Conservation (phyloP, 2,888 invertebrate species). For the Macrophya annulata region DNA sequence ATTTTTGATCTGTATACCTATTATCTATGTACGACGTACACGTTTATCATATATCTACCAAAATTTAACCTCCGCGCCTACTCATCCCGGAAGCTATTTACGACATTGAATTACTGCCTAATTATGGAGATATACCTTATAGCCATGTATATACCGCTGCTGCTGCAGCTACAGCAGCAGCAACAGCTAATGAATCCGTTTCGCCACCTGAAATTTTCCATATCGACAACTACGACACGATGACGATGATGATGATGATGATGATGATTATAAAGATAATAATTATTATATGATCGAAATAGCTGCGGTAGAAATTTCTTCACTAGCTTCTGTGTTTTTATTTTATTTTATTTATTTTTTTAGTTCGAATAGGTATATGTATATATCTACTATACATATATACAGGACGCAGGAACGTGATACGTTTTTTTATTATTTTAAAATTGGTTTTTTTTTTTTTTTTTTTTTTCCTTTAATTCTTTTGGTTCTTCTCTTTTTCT, state of each 20-base stretch:
- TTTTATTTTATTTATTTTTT: too few species aligned
- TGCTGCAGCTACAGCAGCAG: too few species aligned
- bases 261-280: background rate
- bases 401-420: too few species aligned
- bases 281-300: constrained; percentile 9
- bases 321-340: too few species aligned
- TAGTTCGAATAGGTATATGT: too few species aligned
- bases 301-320: background rate
- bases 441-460: background rate
- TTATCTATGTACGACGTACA: background rate
- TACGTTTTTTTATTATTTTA: background rate
- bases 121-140: constrained; percentile 27
- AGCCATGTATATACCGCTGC: background rate
- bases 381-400: too few species aligned
- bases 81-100: constrained; percentile 33
- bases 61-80: background rate
- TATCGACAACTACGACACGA: too few species aligned
- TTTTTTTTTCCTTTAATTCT: background rate
- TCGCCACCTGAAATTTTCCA: background rate
- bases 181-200: background rate
- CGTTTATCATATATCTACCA: background rate
- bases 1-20: background rate
- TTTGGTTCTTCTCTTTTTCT: background rate
- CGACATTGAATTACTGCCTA: constrained; percentile 43
- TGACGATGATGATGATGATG: background rate